Base-by-base conservation (phyloP, 2,797 vertebrate species). In the Enteromius thamalakanensis region DNA sequence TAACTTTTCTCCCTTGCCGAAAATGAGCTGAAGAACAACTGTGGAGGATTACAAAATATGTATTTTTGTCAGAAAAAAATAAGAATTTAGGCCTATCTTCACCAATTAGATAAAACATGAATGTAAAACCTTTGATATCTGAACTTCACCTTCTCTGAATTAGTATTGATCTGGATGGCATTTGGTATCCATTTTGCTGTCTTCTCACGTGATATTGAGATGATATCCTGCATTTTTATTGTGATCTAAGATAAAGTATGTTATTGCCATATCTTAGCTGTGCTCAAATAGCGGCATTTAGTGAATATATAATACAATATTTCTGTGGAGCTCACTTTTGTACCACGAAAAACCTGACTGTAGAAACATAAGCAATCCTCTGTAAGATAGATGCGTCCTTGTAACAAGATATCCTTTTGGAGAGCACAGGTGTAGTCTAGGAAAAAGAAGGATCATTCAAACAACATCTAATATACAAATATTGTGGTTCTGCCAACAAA, bases 1-100 rank as follows among this genome's bases (percentile, higher is more conserved):
- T 95, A 99, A 90, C 95, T 97, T 93, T 96, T 96, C 90, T 98
- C 97, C 90, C 97, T 96, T 67, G 96, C 92, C 47, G 96, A 94
- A 91, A 99, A 98, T 26, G 97, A 98, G 0, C 97, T 96, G 91
- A 99, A 97, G 90, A 99, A 98, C 87, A 96, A 92, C 97, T 99
- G 90, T 29, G 12, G 67, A 71, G 40, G 1, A 23, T 65, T 79
- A 49, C 77, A 21, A 14, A n/a, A 45, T 40, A 60, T 40, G 55
- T 17, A 4, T 82, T 51, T 72, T 15, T 4, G 45, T n/a, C 34
- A 55, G 23, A 45, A 72, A 37, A 37, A 72, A 45, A 65, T 70
- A 34, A 10, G 0, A 32, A 71, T 23, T 21, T 26, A 11, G 51
- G 51, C 51, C 51, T 21, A 12, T 47, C 3, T 81, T 60, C 58